These are phyloP conservation scores for Phyllotreta cruciferae DNA, from an alignment of 2,888 invertebrate genomes.

Conservation along the genomic window DNA sequence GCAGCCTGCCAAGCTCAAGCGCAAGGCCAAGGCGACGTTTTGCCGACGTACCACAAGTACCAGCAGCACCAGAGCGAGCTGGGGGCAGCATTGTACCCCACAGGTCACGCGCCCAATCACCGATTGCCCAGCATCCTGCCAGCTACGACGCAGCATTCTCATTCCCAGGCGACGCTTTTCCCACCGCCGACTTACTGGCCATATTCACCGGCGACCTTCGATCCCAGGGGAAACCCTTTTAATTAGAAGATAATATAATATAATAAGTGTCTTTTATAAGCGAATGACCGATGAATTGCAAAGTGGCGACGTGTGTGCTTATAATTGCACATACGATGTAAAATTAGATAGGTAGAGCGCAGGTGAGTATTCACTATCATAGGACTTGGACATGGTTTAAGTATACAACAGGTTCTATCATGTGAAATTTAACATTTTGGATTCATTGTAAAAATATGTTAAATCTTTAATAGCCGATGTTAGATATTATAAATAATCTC, in stretches of 20 bases:
- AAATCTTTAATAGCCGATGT: too few species aligned
- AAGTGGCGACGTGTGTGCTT: too few species aligned
- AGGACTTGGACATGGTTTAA: too few species aligned
- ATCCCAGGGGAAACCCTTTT: conserved; percentile 56
- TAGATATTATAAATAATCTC: too few species aligned
- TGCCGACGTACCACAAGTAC: conserved; percentile 59
- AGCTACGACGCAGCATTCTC: conserved; percentile 51
- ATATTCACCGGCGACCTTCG: conserved; percentile 60
- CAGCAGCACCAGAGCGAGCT: conserved; percentile 61
- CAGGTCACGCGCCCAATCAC: conserved; percentile 50
- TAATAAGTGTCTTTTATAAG: not conserved
- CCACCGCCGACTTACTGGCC: conserved; percentile 66
- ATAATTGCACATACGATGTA: too few species aligned
- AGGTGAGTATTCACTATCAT: too few species aligned
- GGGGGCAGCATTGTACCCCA: conserved; percentile 58
- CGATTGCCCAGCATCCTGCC: conserved; percentile 61
- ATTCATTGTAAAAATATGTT: too few species aligned
- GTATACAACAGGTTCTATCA: too few species aligned
- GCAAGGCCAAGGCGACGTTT: conserved; percentile 59
- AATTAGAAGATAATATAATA: conserved; percentile 42
- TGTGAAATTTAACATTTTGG: too few species aligned
- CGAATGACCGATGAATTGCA: too few species aligned
- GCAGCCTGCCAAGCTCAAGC: conserved; percentile 83
- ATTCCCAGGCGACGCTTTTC: conserved; percentile 57
- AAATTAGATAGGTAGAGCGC: too few species aligned